Percentiles rank a stretch among this genome's conserved stretches.
Conservation (phyloP, 2,888 invertebrate species). For the Tupiocoris notatus region DNA sequence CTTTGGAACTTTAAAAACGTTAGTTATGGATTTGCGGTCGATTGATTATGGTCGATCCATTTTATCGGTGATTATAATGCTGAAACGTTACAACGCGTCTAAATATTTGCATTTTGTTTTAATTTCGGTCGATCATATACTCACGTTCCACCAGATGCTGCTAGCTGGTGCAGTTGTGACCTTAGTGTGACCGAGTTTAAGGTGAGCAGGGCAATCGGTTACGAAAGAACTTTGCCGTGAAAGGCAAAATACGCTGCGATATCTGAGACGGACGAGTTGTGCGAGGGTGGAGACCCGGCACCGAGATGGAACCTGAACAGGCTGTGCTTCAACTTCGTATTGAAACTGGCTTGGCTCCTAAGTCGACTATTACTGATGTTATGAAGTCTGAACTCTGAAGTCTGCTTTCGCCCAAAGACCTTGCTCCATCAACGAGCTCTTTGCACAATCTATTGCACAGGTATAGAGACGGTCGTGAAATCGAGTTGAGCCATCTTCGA, state of each 20-base stretch:
- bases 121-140: too few species aligned
- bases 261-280: not conserved
- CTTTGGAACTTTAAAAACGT: too few species aligned
- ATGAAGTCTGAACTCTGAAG: not conserved
- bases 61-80: too few species aligned
- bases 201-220: not conserved
- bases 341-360: not conserved
- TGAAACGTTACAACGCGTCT: too few species aligned
- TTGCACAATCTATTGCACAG: not conserved
- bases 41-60: too few species aligned
- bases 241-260: not conserved
- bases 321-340: not conserved
- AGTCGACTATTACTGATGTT: not conserved
- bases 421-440: not conserved
- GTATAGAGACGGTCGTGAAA: not conserved
- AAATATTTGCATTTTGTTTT: too few species aligned
- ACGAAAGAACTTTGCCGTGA: not conserved
- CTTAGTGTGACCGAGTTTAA: not conserved
- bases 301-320: not conserved
- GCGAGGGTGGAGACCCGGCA: not conserved
- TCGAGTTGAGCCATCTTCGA: not conserved
- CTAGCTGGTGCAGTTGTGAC: not conserved
- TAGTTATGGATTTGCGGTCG: too few species aligned
- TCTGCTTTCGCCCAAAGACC: not conserved
- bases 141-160: too few species aligned